Conservation (phyloP, 1,140 invertebrate species). For the Platyscapa corneri region DNA sequence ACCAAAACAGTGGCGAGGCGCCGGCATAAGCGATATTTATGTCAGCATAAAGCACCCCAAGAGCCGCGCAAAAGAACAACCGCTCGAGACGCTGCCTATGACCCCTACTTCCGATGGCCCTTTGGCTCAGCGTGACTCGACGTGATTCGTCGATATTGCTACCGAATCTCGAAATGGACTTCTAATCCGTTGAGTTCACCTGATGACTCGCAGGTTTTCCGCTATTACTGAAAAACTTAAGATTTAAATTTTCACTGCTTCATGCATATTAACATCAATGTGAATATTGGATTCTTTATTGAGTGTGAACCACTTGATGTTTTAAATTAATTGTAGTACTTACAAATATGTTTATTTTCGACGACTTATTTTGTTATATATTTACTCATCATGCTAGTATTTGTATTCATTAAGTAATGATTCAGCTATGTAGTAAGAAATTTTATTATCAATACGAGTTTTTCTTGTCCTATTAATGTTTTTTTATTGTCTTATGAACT, state of each 20-base stretch:
- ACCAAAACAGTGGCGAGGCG: conserved; percentile 73
- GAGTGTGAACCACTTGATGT: no score
- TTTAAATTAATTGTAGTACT: no score
- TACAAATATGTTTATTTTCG: no score
- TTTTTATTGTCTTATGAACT: no score
- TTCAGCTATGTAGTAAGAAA: no score
- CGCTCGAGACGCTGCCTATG: conserved; percentile 26
- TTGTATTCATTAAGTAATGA: no score
- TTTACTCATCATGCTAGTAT: no score
- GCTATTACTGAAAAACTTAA: neutral
- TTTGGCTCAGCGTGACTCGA: conserved; percentile 51
- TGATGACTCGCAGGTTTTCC: conserved; percentile 20
- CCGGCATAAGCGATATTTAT: conserved; percentile 75
- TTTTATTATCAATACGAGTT: no score
- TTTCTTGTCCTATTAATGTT: no score
- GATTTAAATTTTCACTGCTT: neutral
- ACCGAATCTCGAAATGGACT: neutral
- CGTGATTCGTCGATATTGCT: conserved; percentile 51
- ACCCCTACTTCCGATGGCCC: conserved; percentile 43
- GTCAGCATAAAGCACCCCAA: conserved; percentile 72
- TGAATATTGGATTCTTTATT: neutral
- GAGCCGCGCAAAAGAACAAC: conserved; percentile 71
- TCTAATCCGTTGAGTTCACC: conserved; percentile 26
- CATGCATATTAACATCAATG: neutral
- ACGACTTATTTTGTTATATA: no score